Evolutionary conservation across 2,888 invertebrate genomes (phyloP).

Genomic region (Unio delphinus): DNA sequence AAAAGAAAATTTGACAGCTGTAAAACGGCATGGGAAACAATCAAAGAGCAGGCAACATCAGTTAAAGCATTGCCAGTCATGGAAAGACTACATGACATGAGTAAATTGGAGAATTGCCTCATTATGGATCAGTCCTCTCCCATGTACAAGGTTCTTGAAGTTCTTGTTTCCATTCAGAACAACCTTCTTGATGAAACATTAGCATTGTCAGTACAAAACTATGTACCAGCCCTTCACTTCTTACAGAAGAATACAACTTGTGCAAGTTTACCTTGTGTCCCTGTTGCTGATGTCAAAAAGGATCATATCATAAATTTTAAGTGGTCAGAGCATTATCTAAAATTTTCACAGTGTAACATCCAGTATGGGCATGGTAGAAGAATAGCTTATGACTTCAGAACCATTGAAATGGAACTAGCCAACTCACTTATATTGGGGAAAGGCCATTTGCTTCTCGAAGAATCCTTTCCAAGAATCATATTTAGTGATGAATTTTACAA

Average conservation of each 20-base stretch:
- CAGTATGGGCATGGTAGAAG: constrained; percentile 22
- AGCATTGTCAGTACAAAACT: constrained; percentile 5
- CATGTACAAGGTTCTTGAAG: constrained; percentile 18
- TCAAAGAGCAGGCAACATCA: too few species aligned
- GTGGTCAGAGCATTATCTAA: constrained; percentile 15
- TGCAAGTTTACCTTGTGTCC: constrained; percentile 11
- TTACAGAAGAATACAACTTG: constrained; percentile 7
- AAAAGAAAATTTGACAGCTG: constrained; percentile 1
- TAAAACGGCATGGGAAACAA: not conserved
- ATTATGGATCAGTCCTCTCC: constrained; percentile 19
- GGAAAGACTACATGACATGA: not conserved
- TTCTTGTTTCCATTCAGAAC: constrained; percentile 32
- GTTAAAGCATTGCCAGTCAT: too few species aligned
- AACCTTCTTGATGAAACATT: constrained; percentile 20
- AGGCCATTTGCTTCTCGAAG: constrained; percentile 13
- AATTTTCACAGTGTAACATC: constrained; percentile 30
- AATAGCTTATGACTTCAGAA: constrained; percentile 29
- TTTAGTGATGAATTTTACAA: constrained; percentile 44
- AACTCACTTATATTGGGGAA: constrained; percentile 21
- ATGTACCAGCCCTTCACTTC: constrained; percentile 17
- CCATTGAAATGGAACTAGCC: constrained; percentile 33
- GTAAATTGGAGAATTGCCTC: constrained; percentile 13
- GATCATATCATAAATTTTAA: constrained; percentile 9
- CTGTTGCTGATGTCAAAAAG: constrained; percentile 19
- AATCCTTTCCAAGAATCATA: constrained; percentile 22